Evolutionary conservation across 2,113 vertebrate species (phyloP), one percentile per base, ranked within the genome.

Genomic region (Erinaceus europaeus): DNA sequence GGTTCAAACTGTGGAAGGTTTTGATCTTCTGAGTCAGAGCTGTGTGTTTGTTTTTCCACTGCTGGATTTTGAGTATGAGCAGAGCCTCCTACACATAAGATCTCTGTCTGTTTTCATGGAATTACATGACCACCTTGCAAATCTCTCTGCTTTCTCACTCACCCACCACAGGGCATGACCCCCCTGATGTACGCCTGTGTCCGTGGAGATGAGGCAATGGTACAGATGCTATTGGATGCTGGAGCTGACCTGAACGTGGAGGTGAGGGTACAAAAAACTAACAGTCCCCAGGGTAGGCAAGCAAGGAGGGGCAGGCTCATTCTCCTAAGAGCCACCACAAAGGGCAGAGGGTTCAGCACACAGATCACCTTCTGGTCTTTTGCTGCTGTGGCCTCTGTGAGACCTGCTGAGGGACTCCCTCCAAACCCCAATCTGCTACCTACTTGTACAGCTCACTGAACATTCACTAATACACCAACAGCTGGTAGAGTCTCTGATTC

Each of bases 151-250:
- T 96, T 95, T 95, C 92, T 94, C 93, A 95, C 94, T 90, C 93
- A 94, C 87, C 93, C 93, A 94, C 87, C 93, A 20, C 96, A 99
- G 99, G 99, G 99, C 90, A 99, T 99, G 99, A 99, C 98, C 79
- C 99, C 99, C 44, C 97, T 99, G 96, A 99, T 99, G 99, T 99
- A 99, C 23, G 99, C 99, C 64, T 99, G 99, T 93, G 98, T 99
- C 94, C 98, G 98, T 40, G 99, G 99, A 86, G 99, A 99, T 85
- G 99, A 99, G 95, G 99, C 99, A 67, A 99, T 99, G 99, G 99
- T 99, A 62, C 99, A 99, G 97, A 99, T 99, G 99, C 97, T 99
- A 96, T 97, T 99, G 97, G 99, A 99, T 90, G 99, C 99, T 40
- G 99, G 99, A 97, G 99, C 99, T 73, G 98, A 99, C 94, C 98